phyloP scores from a whole-genome alignment of 2,888 invertebrate species.

The Bhutanitis thaidina region DNA sequence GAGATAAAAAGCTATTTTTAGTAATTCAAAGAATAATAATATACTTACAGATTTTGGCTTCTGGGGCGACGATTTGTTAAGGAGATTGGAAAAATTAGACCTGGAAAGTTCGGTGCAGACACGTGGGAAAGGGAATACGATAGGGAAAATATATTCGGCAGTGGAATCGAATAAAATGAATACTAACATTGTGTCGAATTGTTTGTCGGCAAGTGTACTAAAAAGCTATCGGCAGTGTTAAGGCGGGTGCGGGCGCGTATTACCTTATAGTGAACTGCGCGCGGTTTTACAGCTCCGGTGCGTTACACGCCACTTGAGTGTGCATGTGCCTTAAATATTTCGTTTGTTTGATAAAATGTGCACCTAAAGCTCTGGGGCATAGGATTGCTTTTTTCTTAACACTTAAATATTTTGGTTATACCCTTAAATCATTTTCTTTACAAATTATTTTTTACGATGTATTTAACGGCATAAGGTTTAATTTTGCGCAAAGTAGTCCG shows the following conservation, averaged over 20 bases:
- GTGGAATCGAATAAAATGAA: too few relatives aligned
- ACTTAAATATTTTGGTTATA: not conserved
- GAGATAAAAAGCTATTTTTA: too few relatives aligned
- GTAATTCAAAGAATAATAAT: too few relatives aligned
- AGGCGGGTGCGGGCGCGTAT: constrained; percentile 61
- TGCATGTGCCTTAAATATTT: constrained; percentile 30
- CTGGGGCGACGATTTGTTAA: too few relatives aligned
- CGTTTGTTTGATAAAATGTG: constrained; percentile 2
- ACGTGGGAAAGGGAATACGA: too few relatives aligned
- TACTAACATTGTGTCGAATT: too few relatives aligned
- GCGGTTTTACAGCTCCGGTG: constrained; percentile 56
- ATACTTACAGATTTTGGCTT: too few relatives aligned
- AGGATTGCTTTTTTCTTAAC: not conserved
- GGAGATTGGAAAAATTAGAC: too few relatives aligned
- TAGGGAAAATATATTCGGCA: too few relatives aligned
- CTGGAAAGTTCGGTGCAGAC: too few relatives aligned
- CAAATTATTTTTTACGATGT: not conserved
- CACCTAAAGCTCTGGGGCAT: not conserved
- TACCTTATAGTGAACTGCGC: constrained; percentile 75
- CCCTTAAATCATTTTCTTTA: not conserved
- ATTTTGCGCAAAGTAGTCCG: constrained; percentile 10
- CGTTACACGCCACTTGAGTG: constrained; percentile 33
- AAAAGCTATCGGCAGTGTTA: constrained; percentile 40
- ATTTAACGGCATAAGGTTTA: not conserved
- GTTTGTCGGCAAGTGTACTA: too few relatives aligned